These are phyloP conservation scores for Paratilapia polleni DNA, from an alignment of 2,113 vertebrate species.

Conservation along the genomic window DNA sequence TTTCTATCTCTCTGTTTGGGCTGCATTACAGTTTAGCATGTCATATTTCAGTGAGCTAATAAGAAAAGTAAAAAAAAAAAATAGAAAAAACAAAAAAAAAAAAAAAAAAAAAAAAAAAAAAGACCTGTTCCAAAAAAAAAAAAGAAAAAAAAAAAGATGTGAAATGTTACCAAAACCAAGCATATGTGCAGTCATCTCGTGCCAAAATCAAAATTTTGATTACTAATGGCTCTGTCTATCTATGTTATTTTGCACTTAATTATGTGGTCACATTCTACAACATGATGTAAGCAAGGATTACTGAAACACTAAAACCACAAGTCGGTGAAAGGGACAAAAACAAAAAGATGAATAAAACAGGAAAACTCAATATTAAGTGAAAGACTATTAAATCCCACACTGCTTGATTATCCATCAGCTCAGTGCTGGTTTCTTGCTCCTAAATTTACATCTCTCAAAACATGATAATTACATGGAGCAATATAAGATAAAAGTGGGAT, in stretches of 20 bases:
- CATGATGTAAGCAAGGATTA: neutral
- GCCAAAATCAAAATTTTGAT: neutral
- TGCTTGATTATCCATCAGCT: neutral
- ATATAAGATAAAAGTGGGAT: neutral
- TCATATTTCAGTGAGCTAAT: too few relatives aligned
- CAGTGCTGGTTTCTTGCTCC: too few relatives aligned
- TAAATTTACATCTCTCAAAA: neutral
- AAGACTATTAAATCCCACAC: neutral
- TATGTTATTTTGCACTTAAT: neutral
- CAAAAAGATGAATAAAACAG: neutral
- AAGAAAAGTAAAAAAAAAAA: too few relatives aligned
- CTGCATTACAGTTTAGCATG: too few relatives aligned
- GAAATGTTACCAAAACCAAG: too few relatives aligned
- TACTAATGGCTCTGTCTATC: neutral
- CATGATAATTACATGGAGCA: neutral
- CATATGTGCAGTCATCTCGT: too few relatives aligned
- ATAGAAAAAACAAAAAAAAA: neutral
- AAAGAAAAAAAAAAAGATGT: too few relatives aligned
- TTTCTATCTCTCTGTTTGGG: too few relatives aligned
- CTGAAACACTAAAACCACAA: neutral
- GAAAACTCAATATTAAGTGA: neutral
- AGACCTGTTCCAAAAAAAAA: neutral
- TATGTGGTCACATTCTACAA: neutral
- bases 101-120: neutral
- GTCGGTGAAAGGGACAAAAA: neutral